These are phyloP conservation scores for Lycodopsis pacificus DNA, from an alignment of 2,797 vertebrate genomes.

Conservation along the genomic window DNA sequence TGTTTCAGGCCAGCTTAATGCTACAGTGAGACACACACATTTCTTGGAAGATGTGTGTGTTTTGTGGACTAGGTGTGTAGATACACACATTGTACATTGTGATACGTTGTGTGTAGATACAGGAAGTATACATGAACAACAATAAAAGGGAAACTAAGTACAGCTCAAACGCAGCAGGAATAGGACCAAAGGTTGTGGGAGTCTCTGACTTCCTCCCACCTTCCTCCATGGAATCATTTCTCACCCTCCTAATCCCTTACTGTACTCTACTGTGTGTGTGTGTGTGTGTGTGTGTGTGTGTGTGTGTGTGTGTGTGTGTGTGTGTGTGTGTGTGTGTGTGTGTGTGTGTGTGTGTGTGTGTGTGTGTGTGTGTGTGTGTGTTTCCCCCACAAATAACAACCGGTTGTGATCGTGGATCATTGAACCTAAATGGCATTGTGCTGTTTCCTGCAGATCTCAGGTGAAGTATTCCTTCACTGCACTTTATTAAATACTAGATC, in stretches of 20 bases:
- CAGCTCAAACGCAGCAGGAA: conserved; percentile 26
- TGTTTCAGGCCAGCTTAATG: background rate
- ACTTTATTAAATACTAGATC: background rate
- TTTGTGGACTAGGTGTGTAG: background rate
- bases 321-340: too few relatives aligned
- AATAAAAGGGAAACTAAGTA: conserved; percentile 45
- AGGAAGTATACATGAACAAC: conserved; percentile 45
- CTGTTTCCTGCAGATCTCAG: background rate
- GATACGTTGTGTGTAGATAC: conserved; percentile 9
- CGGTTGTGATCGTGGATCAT: background rate
- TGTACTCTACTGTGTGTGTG: background rate
- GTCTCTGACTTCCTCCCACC: conserved; percentile 32
- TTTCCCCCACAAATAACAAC: background rate
- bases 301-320: background rate
- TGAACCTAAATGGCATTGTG: background rate
- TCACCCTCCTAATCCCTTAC: background rate
- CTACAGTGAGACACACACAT: background rate
- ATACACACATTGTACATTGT: background rate
- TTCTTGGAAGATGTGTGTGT: background rate
- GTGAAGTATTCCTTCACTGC: background rate
- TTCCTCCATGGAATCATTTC: conserved; percentile 25
- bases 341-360: too few relatives aligned
- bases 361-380: too few relatives aligned
- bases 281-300: too few relatives aligned
- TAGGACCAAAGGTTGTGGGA: conserved; percentile 51